Conservation (phyloP, 2,888 invertebrate genomes). For the Yponomeuta malinellus region DNA sequence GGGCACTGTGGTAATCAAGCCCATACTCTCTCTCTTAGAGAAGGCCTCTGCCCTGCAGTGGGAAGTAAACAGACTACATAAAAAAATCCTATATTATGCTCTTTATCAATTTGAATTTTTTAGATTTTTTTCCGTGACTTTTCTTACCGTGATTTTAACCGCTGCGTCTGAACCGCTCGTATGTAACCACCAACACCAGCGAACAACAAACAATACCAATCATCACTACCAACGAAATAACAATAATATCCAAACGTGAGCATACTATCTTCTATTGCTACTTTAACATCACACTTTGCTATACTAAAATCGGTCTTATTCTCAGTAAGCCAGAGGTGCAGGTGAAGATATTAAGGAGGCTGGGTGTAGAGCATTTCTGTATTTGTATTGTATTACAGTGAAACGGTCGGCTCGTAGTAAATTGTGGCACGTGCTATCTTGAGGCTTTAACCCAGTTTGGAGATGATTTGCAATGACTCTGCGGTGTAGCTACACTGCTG, state of each 20-base stretch:
- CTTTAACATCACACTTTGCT: conserved; percentile 16
- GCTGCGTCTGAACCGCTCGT: conserved; percentile 2
- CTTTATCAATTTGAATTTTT: no score
- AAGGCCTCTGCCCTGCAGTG: no score
- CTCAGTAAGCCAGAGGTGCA: conserved; percentile 17
- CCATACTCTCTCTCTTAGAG: no score
- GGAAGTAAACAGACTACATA: no score
- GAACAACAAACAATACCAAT: conserved; percentile 36
- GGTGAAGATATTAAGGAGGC: conserved; percentile 18
- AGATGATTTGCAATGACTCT: conserved; percentile 38
- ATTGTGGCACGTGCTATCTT: conserved; percentile 52
- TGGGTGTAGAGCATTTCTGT: conserved; percentile 16
- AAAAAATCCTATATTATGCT: no score
- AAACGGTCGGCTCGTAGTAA: conserved; percentile 51
- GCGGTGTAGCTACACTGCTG: conserved; percentile 15
- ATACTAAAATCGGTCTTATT: conserved; percentile 16
- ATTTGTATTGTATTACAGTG: conserved; percentile 37
- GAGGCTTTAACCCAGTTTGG: conserved; percentile 36
- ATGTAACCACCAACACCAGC: conserved; percentile 1
- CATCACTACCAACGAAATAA: conserved; percentile 56
- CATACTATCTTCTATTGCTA: conserved; percentile 31
- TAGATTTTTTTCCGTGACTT: no score
- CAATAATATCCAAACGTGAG: conserved; percentile 56
- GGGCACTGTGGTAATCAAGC: no score
- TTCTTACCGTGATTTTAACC: not conserved